These are phyloP conservation scores for Diadema setosum DNA, from an alignment of 35 echinoderm and acorn worm species.

Conservation along the genomic window DNA sequence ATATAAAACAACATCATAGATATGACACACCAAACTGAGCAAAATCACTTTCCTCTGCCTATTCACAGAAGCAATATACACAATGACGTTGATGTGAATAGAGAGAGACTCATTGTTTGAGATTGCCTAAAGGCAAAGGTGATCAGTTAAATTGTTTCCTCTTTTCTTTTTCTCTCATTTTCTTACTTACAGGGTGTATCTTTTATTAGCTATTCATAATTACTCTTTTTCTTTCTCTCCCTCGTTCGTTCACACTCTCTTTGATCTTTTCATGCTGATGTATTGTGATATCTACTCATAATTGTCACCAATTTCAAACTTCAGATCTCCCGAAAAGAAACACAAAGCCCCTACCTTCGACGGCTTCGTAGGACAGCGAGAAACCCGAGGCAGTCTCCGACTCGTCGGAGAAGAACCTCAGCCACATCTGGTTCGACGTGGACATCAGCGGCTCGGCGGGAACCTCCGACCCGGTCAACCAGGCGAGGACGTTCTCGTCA, in stretches of 20 bases:
- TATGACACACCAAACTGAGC: no score
- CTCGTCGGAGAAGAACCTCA: constrained; percentile 65
- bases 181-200: no score
- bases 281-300: neutral
- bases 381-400: constrained; percentile 34
- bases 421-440: constrained; percentile 32
- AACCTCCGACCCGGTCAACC: constrained; percentile 34
- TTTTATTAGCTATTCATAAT: no score
- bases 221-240: no score
- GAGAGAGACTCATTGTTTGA: no score
- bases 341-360: neutral
- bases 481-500: constrained; percentile 3
- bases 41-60: no score
- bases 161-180: no score
- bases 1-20: no score
- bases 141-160: no score
- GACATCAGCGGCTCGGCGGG: neutral
- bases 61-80: no score
- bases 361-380: neutral
- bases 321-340: neutral
- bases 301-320: neutral
- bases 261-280: neutral
- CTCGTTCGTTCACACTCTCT: neutral
- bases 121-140: no score
- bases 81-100: no score